Percentiles rank a stretch among this genome's conserved stretches.
Conservation (phyloP, 2,113 vertebrate genomes). For the Nibea albiflora region DNA sequence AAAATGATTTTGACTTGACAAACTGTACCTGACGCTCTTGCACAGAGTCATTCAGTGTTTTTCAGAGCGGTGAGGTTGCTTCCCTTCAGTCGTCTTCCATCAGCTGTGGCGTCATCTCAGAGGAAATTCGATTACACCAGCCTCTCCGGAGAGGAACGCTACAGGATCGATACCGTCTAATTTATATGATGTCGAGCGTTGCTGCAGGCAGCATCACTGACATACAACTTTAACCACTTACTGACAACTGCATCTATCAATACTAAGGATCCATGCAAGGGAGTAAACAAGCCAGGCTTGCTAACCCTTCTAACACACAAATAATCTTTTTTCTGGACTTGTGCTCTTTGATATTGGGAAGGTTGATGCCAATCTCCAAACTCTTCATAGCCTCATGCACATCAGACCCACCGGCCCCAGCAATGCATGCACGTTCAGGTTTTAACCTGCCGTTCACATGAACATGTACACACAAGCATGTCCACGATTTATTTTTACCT, state of each 20-base stretch:
- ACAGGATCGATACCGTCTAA: conserved; percentile 16
- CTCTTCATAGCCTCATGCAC: no score
- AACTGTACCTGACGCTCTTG: not conserved
- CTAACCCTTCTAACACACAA: no score
- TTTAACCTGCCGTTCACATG: not conserved
- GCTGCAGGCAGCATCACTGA: not conserved
- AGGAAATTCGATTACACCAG: conserved; percentile 4
- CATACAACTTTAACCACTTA: not conserved
- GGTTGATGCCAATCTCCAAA: no score
- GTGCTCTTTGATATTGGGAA: no score
- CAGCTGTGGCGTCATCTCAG: not conserved
- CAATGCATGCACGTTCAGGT: not conserved
- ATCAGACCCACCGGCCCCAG: not conserved
- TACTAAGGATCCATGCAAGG: no score
- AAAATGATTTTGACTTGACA: not conserved
- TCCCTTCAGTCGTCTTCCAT: not conserved
- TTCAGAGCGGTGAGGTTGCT: not conserved
- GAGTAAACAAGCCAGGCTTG: no score
- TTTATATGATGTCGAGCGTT: conserved; percentile 4
- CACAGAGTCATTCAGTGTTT: not conserved
- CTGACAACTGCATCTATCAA: not conserved
- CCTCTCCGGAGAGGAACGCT: not conserved
- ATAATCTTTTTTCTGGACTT: no score
- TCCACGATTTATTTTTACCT: not conserved
- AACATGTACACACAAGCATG: not conserved